Evolutionary conservation across 1,140 invertebrate genomes (phyloP).

Genomic region (Cardiocondyla obscurior): DNA sequence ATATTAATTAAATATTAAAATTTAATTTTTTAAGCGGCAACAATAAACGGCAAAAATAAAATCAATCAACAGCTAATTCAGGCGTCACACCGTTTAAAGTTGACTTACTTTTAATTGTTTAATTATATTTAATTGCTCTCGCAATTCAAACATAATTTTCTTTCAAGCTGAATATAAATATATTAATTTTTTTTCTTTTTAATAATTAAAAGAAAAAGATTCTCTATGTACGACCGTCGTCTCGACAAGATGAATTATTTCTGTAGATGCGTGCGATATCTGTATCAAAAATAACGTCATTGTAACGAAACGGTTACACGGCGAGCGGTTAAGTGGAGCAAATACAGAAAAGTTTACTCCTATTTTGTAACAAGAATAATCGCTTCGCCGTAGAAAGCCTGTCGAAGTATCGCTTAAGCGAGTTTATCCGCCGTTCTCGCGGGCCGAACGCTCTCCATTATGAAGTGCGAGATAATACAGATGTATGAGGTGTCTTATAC

Average conservation of each 20-base stretch:
- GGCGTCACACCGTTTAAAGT: too few species aligned
- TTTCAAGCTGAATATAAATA: too few species aligned
- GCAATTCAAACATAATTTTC: too few species aligned
- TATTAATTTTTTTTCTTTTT: background rate
- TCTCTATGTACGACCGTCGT: background rate
- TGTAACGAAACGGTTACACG: background rate
- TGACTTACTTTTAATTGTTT: too few species aligned
- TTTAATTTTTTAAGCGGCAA: too few species aligned
- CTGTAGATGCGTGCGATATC: background rate
- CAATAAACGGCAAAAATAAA: too few species aligned
- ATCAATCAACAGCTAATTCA: too few species aligned
- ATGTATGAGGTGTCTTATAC: slow-evolving; percentile 40
- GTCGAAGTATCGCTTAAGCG: slow-evolving; percentile 17
- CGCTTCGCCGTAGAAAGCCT: background rate
- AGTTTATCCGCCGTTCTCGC: slow-evolving; percentile 19
- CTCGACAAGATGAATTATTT: background rate
- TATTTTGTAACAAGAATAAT: slow-evolving; percentile 11
- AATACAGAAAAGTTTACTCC: background rate
- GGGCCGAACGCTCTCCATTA: slow-evolving; percentile 5
- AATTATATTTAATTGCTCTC: too few species aligned
- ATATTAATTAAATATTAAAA: too few species aligned
- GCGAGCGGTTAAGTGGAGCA: background rate
- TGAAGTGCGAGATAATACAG: slow-evolving; percentile 20
- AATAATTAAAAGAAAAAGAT: background rate
- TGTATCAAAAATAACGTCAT: background rate